These are phyloP conservation scores for Megaceryle alcyon DNA, from an alignment of 2,797 vertebrate genomes.

Conservation along the genomic window DNA sequence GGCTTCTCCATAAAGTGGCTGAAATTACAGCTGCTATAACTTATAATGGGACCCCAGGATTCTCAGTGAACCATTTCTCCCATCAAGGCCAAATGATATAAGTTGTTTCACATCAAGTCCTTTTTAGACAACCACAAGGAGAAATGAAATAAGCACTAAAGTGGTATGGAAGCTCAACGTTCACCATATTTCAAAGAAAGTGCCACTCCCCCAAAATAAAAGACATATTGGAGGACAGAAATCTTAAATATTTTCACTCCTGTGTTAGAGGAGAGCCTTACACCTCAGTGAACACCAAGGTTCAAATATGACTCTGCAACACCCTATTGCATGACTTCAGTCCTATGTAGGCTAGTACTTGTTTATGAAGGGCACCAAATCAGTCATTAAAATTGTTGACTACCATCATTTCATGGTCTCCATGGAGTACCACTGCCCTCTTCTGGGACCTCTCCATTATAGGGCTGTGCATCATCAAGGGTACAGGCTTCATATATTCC, in stretches of 20 bases:
- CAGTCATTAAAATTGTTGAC: neutral
- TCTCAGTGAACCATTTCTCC: slow-evolving; percentile 27
- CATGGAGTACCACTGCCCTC: slow-evolving; percentile 46
- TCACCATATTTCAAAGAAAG: neutral
- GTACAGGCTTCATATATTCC: neutral
- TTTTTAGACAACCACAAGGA: neutral
- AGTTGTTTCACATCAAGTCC: neutral
- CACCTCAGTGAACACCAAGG: neutral
- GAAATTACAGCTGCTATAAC: slow-evolving; percentile 66
- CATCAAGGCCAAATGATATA: neutral
- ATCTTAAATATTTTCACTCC: neutral
- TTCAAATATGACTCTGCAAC: fast-evolving
- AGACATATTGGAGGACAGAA: neutral
- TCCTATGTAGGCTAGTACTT: neutral
- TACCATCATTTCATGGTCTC: neutral
- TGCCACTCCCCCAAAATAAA: neutral
- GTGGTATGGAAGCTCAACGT: neutral
- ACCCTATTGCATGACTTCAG: neutral
- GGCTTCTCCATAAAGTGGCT: slow-evolving; percentile 63
- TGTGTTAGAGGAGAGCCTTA: neutral
- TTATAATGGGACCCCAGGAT: slow-evolving; percentile 32
- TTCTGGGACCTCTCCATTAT: neutral
- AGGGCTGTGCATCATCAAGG: neutral
- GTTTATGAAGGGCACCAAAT: fast-evolving
- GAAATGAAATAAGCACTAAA: neutral